Conservation (phyloP, 2,888 invertebrate genomes). For the Dynastes grantii region DNA sequence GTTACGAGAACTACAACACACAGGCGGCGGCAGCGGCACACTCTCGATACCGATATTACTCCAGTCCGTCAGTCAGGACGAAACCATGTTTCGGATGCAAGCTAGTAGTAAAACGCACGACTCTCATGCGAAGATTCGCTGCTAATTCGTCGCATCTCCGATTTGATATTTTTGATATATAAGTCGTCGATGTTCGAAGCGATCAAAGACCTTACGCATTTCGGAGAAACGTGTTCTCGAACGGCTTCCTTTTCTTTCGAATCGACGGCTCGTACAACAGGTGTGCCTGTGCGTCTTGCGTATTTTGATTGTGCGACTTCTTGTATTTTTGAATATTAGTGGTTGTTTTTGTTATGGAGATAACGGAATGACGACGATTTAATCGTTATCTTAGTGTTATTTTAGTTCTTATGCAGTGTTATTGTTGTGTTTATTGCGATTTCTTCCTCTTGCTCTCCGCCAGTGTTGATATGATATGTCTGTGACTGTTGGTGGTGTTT, state of each 20-base stretch:
- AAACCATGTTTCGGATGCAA: slow-evolving; percentile 16
- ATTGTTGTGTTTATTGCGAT: slow-evolving; percentile 31
- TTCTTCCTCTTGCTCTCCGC: neutral
- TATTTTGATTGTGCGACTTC: slow-evolving; percentile 11
- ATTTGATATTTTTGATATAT: neutral
- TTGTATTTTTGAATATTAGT: slow-evolving; percentile 13
- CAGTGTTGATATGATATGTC: slow-evolving; percentile 60
- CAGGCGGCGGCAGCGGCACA: slow-evolving; percentile 22
- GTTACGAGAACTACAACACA: slow-evolving; percentile 34
- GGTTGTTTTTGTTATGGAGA: slow-evolving; percentile 18
- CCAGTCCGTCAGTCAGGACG: slow-evolving; percentile 24
- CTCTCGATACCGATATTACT: slow-evolving; percentile 39
- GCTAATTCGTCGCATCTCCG: slow-evolving; percentile 7
- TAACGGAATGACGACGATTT: neutral
- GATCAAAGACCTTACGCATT: slow-evolving; percentile 22
- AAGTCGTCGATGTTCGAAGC: neutral
- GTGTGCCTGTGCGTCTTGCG: slow-evolving; percentile 50
- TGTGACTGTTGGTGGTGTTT: slow-evolving; percentile 64
- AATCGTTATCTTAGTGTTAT: neutral
- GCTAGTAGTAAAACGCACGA: slow-evolving; percentile 8
- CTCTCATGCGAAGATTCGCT: neutral
- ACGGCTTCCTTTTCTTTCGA: slow-evolving; percentile 4
- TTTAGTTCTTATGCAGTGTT: slow-evolving; percentile 1
- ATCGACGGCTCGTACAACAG: slow-evolving; percentile 35
- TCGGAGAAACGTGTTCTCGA: slow-evolving; percentile 35